Percentiles rank a stretch among this genome's conserved stretches.
Conservation (phyloP, 2,888 invertebrate species). For the Endomychus coccineus region DNA sequence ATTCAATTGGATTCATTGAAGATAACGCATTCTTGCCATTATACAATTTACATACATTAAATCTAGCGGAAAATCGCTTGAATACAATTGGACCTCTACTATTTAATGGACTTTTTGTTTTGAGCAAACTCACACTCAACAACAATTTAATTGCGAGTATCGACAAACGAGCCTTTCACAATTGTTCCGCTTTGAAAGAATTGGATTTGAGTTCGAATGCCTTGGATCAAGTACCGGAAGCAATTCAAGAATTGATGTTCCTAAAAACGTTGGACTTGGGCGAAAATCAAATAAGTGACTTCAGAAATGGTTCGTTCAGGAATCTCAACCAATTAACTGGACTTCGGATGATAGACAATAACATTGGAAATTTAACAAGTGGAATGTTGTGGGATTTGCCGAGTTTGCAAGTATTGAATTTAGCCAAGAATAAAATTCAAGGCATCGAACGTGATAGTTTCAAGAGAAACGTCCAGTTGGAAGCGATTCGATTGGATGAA, state of each 20-base stretch:
- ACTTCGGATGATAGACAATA: slow-evolving; percentile 81
- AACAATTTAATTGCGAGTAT: slow-evolving; percentile 76
- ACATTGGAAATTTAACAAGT: slow-evolving; percentile 73
- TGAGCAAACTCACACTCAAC: slow-evolving; percentile 77
- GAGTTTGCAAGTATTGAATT: slow-evolving; percentile 76
- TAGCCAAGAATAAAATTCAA: slow-evolving; percentile 83
- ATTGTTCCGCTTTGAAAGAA: slow-evolving; percentile 82
- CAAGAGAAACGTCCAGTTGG: slow-evolving; percentile 70
- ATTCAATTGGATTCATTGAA: slow-evolving; percentile 81
- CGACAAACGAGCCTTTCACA: slow-evolving; percentile 75
- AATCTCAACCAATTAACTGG: slow-evolving; percentile 82
- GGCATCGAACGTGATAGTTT: slow-evolving; percentile 79
- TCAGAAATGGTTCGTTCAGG: slow-evolving; percentile 77
- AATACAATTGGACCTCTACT: slow-evolving; percentile 73
- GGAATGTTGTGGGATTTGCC: slow-evolving; percentile 85
- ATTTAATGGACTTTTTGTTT: slow-evolving; percentile 75
- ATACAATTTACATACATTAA: slow-evolving; percentile 82
- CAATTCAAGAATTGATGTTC: slow-evolving; percentile 71
- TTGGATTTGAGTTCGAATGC: slow-evolving; percentile 84
- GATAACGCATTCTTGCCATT: slow-evolving; percentile 81
- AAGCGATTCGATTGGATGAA: slow-evolving; percentile 80
- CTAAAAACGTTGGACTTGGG: slow-evolving; percentile 85
- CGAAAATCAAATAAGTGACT: slow-evolving; percentile 79
- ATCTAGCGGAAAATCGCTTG: slow-evolving; percentile 79
- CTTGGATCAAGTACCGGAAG: slow-evolving; percentile 72